These are phyloP conservation scores for Cyrtodaria siliqua DNA, from an alignment of 2,888 invertebrate genomes.

Conservation along the genomic window DNA sequence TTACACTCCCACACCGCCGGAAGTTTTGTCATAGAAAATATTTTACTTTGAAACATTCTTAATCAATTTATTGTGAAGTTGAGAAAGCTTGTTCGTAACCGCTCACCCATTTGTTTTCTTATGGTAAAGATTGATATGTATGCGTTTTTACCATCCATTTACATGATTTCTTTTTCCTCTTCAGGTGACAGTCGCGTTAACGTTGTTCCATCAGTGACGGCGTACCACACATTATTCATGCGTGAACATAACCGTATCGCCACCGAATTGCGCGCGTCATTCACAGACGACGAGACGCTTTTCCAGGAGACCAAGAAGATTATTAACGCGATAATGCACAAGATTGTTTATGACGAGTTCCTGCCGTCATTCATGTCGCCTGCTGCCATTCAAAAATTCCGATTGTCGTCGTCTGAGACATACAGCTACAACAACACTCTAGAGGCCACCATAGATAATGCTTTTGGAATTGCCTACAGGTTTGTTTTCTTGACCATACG, in stretches of 20 bases:
- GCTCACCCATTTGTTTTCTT: too few species aligned
- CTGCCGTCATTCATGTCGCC: conserved; percentile 17
- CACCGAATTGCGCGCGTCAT: conserved; percentile 23
- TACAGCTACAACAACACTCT: conserved; percentile 6
- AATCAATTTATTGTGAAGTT: too few species aligned
- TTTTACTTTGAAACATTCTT: too few species aligned
- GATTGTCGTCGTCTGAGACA: not conserved
- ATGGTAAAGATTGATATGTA: too few species aligned
- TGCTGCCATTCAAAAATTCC: not conserved
- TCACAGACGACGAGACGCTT: conserved; percentile 15
- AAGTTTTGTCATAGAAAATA: too few species aligned
- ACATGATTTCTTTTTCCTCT: too few species aligned
- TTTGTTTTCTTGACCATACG: not conserved
- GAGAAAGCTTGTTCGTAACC: too few species aligned
- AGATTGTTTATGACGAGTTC: conserved; percentile 34
- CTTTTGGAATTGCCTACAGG: conserved; percentile 33
- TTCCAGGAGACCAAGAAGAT: conserved; percentile 22
- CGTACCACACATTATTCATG: conserved; percentile 66
- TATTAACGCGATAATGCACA: conserved; percentile 28
- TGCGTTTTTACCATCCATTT: too few species aligned
- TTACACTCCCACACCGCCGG: too few species aligned
- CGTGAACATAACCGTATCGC: conserved; percentile 69
- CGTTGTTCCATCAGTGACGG: conserved; percentile 62
- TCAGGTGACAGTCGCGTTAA: conserved; percentile 70
- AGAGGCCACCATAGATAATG: conserved; percentile 21